phyloP scores from a whole-genome alignment of 2,797 vertebrate species.

The Capromys pilorides region DNA sequence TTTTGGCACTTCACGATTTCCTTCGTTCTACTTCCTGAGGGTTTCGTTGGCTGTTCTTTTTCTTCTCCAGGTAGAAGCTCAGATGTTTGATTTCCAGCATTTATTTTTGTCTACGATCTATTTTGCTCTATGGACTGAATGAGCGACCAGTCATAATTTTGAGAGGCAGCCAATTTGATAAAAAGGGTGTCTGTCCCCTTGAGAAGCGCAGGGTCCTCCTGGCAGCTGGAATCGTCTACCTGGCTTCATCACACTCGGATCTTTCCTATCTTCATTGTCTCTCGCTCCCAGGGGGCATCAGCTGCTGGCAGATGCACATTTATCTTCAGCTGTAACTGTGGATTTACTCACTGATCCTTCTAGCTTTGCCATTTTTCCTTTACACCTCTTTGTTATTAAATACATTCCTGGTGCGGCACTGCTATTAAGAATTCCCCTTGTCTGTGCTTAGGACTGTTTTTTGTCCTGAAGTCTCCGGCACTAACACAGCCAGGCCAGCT shows the following conservation, averaged over 20 bases:
- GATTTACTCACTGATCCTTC: neutral
- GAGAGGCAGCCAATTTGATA: neutral
- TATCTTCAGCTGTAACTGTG: neutral
- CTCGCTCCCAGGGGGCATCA: no score
- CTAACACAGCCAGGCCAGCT: neutral
- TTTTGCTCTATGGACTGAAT: neutral
- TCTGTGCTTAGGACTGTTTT: neutral
- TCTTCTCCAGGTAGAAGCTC: neutral
- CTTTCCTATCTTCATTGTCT: accelerated
- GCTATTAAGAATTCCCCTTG: neutral
- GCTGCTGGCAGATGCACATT: neutral
- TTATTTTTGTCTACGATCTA: neutral
- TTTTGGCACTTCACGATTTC: neutral
- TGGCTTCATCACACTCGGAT: no score
- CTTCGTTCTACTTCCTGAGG: neutral
- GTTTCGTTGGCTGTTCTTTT: neutral
- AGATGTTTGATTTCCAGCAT: neutral
- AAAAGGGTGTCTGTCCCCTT: neutral
- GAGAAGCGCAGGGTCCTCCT: neutral
- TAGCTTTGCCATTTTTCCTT: neutral
- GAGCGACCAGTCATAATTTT: neutral
- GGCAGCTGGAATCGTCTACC: accelerated
- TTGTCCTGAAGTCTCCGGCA: neutral
- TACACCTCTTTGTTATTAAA: neutral
- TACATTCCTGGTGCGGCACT: neutral